Evolutionary conservation across 1,140 invertebrate genomes (phyloP), one percentile per base, ranked within the genome.

Genomic region (Leptinotarsa defecta): DNA sequence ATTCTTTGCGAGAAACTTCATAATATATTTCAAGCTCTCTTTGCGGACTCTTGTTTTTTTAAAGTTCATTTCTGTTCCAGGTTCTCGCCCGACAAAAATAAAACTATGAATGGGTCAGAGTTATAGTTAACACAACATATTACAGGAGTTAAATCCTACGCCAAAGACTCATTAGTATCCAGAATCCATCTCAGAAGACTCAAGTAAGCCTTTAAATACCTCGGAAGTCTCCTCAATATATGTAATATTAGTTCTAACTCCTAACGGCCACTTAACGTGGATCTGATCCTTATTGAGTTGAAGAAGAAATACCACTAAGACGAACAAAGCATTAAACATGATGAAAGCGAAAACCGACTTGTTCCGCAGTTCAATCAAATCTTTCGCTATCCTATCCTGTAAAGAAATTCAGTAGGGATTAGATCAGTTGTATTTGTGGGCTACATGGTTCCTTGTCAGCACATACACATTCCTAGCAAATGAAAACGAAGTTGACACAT

Each of bases 301-400:
- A 83, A 99, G 93, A 87, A 98, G 93, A 89, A 99, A 96, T 84
- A 99, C 96, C 87, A 98, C 95, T 88, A 99, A 92, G 86, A 99
- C 96, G 91, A 99, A 99, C 83, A 99, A 92, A 87, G 97, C 95
- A 91, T 99, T 99, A 89, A 98, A 94, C 96, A 99, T 98, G 89
- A 98, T 95, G 92, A 98, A 99, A 82, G 95, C 95, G 87, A 98
- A 98, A 76, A 98, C 96, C 81, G 95, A 94, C 87, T 97, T 97
- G 91, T 98, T 98, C 81, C 97, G 90, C 82, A 98, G 91, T 83
- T 97, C 95, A 85, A 94, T 92, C 85, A 99, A 90, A 87, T 97
- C 96, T 81, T 89, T 87, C 83, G 94, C 94, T 81, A 97, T 94
- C 83, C 94, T 90, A 85, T 91, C 93, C 93, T 98, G 91, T 88